Percentiles rank a stretch among this genome's conserved stretches.
These are phyloP conservation scores for Bradypodion pumilum DNA, from an alignment of 2,797 vertebrate species.

Conservation along the genomic window DNA sequence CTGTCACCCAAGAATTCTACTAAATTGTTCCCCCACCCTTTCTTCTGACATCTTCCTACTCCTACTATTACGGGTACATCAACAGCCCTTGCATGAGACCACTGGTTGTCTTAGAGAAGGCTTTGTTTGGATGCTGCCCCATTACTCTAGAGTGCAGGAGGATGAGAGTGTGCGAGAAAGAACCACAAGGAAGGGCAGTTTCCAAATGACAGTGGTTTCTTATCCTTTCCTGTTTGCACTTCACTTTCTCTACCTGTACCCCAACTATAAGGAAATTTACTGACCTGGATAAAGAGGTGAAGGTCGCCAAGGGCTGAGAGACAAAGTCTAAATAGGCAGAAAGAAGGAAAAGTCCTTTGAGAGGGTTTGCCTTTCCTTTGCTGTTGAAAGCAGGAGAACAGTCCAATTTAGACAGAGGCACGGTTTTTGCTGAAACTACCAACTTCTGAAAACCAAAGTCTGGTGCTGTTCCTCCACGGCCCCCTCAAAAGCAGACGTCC, in stretches of 20 bases:
- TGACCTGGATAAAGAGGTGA: constrained; percentile 8
- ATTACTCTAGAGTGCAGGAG: not conserved
- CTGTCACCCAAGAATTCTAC: too few species aligned
- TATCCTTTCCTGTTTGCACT: not conserved
- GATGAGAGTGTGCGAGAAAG: not conserved
- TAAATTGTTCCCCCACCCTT: not conserved
- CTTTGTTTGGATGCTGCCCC: not conserved
- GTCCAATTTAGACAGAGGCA: not conserved
- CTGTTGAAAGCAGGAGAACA: not conserved
- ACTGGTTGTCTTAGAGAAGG: not conserved
- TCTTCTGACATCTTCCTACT: not conserved
- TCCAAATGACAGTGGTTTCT: not conserved
- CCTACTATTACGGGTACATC: not conserved
- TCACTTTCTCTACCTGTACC: not conserved
- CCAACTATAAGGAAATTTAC: not conserved
- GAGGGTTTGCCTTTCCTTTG: not conserved
- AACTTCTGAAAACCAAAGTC: not conserved
- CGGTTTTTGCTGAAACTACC: not conserved
- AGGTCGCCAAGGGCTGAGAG: not conserved
- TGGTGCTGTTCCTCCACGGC: not conserved
- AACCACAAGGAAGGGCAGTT: not conserved
- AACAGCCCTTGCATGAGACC: not conserved
- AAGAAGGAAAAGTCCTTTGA: not conserved
- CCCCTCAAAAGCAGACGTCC: not conserved
- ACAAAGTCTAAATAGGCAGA: not conserved